Conservation (phyloP, 1,140 invertebrate genomes). For the Drosophila willistoni region DNA sequence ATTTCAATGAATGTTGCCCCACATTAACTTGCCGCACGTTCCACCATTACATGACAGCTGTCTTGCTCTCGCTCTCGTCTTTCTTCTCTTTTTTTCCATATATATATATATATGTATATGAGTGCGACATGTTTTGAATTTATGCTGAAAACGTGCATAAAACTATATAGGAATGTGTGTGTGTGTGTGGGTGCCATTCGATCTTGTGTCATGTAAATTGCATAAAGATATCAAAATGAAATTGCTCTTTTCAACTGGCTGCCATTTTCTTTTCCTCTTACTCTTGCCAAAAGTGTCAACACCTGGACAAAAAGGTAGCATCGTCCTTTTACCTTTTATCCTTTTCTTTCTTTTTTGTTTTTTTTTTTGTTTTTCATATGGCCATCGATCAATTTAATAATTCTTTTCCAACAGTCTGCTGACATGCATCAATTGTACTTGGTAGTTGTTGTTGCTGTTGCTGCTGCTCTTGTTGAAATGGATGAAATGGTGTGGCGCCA, state of each 20-base stretch:
- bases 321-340: conserved; percentile 39
- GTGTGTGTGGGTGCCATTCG: not conserved
- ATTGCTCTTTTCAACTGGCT: conserved; percentile 16
- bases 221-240: conserved; percentile 12
- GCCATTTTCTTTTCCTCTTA: conserved; percentile 7
- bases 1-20: conserved; percentile 29
- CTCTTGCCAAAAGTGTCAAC: conserved; percentile 31
- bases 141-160: conserved; percentile 54
- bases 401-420: conserved; percentile 60
- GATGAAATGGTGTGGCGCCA: not conserved
- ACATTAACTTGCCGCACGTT: conserved; percentile 48
- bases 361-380: conserved; percentile 61
- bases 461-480: not conserved
- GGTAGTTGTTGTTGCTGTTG: not conserved
- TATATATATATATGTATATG: conserved; percentile 37
- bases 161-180: conserved; percentile 1
- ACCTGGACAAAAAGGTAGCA: conserved; percentile 31
- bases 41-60: conserved; percentile 26
- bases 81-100: not conserved
- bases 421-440: conserved; percentile 60
- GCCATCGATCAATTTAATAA: conserved; percentile 71
- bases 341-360: conserved; percentile 42
- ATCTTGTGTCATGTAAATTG: conserved; percentile 8
- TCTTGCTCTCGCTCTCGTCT: not conserved
- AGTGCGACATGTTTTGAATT: conserved; percentile 59